Base-by-base conservation (phyloP, 2,113 vertebrate genomes). In the Apus apus region DNA sequence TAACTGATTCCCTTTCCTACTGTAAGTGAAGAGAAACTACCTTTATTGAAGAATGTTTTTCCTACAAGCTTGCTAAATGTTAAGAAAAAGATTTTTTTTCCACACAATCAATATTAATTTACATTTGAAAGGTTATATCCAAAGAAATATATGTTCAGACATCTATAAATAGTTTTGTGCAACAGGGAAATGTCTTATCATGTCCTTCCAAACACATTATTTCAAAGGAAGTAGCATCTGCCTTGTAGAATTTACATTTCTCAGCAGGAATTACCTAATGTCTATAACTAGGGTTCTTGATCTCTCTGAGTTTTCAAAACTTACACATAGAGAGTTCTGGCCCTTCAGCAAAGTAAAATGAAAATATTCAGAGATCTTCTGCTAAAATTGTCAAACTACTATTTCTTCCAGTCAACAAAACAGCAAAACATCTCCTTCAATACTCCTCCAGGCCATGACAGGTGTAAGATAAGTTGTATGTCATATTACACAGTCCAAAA, bases 401-500 rank as follows among this genome's bases (percentile, higher is more conserved):
- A 29, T 85, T 67, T 67, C 17, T 10, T 68, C 15, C 18, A 32
- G 36, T 26, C 20, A 84, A 61, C 16, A 40, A 56, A 91, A 46
- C 2, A 56, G 29, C n/a, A 80, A 40, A 87, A 74, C 13, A 60
- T 11, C 1, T 43, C 34, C 22, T 68, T 40, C 30, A 84, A 51
- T 45, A 29, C 20, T 57, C 5, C 3, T 45, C 15, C 54, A n/a
- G 21, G 21, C 30, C 32, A 76, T 5, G 20, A 64, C 0, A 56
- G 30, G 22, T 26, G 75, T 0, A 0, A 72, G 58, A 1, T 61
- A 3, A 5, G 5, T 54, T 79, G 25, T 36, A 54, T 10, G 23
- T 56, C 89, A 8, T 21, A 36, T 73, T 43, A 68, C 2, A 22
- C 19, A 43, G 32, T 27, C 22, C 11, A 72, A 73, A 72, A 54